Evolutionary conservation across 2,888 invertebrate genomes (phyloP).

Genomic region (Acleris laterana): DNA sequence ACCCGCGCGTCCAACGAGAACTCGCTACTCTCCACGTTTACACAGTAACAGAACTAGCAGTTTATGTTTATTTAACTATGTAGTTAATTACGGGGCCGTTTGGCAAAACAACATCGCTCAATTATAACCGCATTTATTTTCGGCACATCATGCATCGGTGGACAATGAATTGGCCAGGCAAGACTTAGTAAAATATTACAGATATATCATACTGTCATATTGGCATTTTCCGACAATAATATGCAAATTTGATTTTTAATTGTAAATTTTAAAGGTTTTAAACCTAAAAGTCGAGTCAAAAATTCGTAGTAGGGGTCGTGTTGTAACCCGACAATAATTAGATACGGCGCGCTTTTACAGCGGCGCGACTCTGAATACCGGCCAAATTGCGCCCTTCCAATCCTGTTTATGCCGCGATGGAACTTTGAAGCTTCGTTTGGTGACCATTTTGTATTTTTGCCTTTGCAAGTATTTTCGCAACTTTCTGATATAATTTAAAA

Average conservation of each 20-base stretch:
- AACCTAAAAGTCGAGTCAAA: constrained; percentile 42
- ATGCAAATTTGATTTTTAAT: neutral
- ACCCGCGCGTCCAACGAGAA: constrained; percentile 10
- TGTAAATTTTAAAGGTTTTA: neutral
- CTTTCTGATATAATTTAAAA: constrained; percentile 32
- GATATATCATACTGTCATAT: too few relatives aligned
- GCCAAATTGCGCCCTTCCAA: constrained; percentile 81
- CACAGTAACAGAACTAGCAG: neutral
- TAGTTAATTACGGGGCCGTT: neutral
- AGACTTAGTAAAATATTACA: too few relatives aligned
- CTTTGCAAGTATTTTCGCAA: constrained; percentile 29
- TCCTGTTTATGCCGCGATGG: constrained; percentile 74
- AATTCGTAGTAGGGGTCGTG: constrained; percentile 59
- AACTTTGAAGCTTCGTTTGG: constrained; percentile 63
- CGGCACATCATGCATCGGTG: neutral
- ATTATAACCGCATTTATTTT: constrained; percentile 1
- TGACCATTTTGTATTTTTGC: constrained; percentile 53
- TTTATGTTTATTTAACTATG: neutral
- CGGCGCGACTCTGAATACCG: constrained; percentile 77
- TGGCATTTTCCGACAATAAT: too few relatives aligned
- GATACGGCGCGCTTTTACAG: constrained; percentile 83
- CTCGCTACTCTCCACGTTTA: constrained; percentile 3
- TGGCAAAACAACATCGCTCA: neutral
- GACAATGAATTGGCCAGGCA: neutral
- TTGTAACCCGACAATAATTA: constrained; percentile 79